Evolutionary conservation across 2,113 vertebrate species (phyloP), one percentile per base, ranked within the genome.

Genomic region (Danionella cerebrum): DNA sequence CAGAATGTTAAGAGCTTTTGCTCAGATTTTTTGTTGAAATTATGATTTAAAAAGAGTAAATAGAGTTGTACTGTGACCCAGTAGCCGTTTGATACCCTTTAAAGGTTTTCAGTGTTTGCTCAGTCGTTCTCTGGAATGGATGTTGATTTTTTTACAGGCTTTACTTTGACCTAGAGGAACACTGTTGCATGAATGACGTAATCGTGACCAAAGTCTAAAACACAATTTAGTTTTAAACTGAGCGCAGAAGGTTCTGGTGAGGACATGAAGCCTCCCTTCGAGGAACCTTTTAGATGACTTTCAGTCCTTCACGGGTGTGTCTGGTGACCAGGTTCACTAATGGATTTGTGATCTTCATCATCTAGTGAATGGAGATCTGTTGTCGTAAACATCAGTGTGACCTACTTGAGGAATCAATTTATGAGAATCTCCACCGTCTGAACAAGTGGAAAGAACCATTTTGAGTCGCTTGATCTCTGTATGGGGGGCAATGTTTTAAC

Each of bases 281-380:
- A n/a, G n/a, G n/a, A n/a, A n/a, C n/a, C n/a, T n/a, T n/a, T n/a
- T n/a, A n/a, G n/a, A n/a, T n/a, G n/a, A n/a, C n/a, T n/a, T n/a
- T n/a, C n/a, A n/a, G n/a, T 41, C 25, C 35, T 58, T 58, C 19
- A 14, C 6, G 19, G 33, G 5, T 22, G 13, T 4, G n/a, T 33
- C 14, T 33, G 51, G 16, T 33, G 27, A 18, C 27, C n/a, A n/a
- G n/a, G n/a, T n/a, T n/a, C 64, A 45, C 47, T 69, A 44, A 50
- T 47, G 45, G 52, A 66, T 59, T 70, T 29, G 29, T 33, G 19
- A 64, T n/a, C n/a, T n/a, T n/a, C n/a, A n/a, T n/a, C n/a, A n/a
- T n/a, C n/a, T n/a, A n/a, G n/a, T 45, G 22, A 21, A 55, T n/a
- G 13, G 5, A 16, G 5, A 45, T 31, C 24, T 45, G 6, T 10